Base-by-base conservation (phyloP, 2,113 vertebrate genomes). In the Trachemys scripta region DNA sequence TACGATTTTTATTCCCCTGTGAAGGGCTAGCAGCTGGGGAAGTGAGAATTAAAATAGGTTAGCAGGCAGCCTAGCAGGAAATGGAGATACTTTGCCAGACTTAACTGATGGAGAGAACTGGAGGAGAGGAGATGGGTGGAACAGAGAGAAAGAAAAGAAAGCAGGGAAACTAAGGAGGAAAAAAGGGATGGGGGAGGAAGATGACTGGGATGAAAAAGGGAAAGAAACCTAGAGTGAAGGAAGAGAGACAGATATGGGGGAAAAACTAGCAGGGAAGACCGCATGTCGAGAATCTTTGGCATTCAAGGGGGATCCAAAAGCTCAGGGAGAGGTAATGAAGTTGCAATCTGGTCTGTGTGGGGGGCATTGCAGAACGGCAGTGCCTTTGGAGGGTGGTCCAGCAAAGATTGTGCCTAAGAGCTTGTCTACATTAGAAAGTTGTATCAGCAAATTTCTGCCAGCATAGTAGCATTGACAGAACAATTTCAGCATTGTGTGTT, bases 51-150 rank as follows among this genome's bases (percentile, higher is more conserved):
- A 53, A 53, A 94, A 94, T 20, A 81, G 45, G 19, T 45, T 3
- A 2, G 59, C 83, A 90, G 81, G 88, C 93, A 80, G 83, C 31
- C 5, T 38, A 47, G 11, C 47, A 82, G 90, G 42, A 91, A 95
- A 89, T 20, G 35, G 72, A 45, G 35, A 76, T 38, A 85, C 29
- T 27, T 35, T 5, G 53, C 92, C 19, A 38, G 31, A 47, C 1
- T 57, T 17, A 80, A 91, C 7, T 53, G 45, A 76, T 7, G 12
- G 54, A 59, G 91, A 50, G 6, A 89, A 92, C 75, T 8, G 29
- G 25, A 57, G 79, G 54, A 6, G 11, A 42, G 22, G 47, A 53
- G 16, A 80, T 79, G 47, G 17, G 51, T 53, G 51, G 51, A 53
- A 53, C 51, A 53, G 51, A 53, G 51, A 53, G 51, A 53, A 53